Base-by-base conservation (phyloP, 2,888 invertebrate species). In the Limnephilus auricula region DNA sequence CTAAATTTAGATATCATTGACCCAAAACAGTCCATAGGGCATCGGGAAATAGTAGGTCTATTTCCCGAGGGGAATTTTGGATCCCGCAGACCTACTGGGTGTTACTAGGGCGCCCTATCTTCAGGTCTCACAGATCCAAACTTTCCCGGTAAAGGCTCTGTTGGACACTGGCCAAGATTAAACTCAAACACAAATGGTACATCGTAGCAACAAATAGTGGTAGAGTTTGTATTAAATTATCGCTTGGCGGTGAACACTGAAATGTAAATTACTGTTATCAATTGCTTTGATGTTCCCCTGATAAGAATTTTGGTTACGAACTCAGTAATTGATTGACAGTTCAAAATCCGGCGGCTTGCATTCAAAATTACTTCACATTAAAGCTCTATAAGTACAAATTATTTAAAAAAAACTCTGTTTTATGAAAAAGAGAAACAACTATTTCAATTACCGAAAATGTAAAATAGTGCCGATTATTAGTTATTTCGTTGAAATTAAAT, bases 111-210 rank as follows among this genome's bases (percentile, higher is more conserved):
- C 83, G 12, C 32, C 83, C 37, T 83, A 83, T 83, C 83, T 83
- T 32, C 25, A 10, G 86, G 50, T 86, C 65, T 31, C 65, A 50
- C 50, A 31, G 86, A 65, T 65, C 86, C 50, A 31, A 32, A 34
- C 82, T 82, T 0, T 82, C 30, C 87, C 87, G 34, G 87, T 79
- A 31, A 86, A 78, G 30, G 32, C 87, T 78, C 65, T 32, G 12
- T 88, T 88, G 87, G 87, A 88, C 87, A 34, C 25, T 2, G n/a
- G 87, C 87, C 87, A 88, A 78, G 32, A n/a, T 79, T 88, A 88
- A 88, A 88, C n/a, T 88, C 34, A 34, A 78, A 78, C 79, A 78
- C 79, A 88, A 79, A 32, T 37, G 84, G 40, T 34, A 65, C 65
- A n/a, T n/a, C 9, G 25, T n/a, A n/a, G 25, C 65, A 65, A 25